Percentiles rank a stretch among this genome's conserved stretches.
These are phyloP conservation scores for Gadopsis marmoratus DNA, from an alignment of 2,797 vertebrate genomes.

Conservation along the genomic window DNA sequence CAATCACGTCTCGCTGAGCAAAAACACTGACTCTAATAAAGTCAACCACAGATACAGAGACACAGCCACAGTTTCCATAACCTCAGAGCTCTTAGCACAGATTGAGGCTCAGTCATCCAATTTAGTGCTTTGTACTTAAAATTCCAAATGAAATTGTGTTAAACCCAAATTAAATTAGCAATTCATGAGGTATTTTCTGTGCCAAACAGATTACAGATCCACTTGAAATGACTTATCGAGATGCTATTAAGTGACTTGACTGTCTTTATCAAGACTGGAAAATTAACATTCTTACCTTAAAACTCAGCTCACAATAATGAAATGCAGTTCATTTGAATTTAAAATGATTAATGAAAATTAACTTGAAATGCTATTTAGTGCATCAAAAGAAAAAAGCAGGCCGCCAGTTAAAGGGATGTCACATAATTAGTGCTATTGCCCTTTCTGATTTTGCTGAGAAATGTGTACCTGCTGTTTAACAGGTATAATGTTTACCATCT, in stretches of 20 bases:
- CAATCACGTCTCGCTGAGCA: conserved; percentile 59
- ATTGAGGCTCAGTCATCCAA: conserved; percentile 52
- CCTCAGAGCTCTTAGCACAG: conserved; percentile 43
- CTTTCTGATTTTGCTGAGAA: conserved; percentile 5
- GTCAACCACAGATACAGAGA: conserved; percentile 41
- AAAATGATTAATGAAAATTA: conserved; percentile 17
- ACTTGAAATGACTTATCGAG: conserved; percentile 42
- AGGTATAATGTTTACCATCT: neutral
- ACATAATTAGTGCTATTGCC: neutral
- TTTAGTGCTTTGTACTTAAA: conserved; percentile 52
- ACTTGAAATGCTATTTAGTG: neutral
- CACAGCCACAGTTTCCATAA: conserved; percentile 36
- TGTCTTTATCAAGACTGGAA: conserved; percentile 24
- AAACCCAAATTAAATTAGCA: conserved; percentile 46
- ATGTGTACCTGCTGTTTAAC: neutral
- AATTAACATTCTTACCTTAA: conserved; percentile 26
- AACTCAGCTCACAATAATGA: conserved; percentile 2
- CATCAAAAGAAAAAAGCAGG: neutral
- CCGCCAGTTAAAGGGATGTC: neutral
- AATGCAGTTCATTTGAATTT: neutral
- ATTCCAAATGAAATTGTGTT: conserved; percentile 30
- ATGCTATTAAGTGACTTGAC: conserved; percentile 33
- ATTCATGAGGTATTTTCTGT: conserved; percentile 53
- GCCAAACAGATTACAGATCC: conserved; percentile 45
- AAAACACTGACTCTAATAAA: conserved; percentile 63